Evolutionary conservation across 2,797 vertebrate genomes (phyloP).

Genomic region (Nyctibius grandis): DNA sequence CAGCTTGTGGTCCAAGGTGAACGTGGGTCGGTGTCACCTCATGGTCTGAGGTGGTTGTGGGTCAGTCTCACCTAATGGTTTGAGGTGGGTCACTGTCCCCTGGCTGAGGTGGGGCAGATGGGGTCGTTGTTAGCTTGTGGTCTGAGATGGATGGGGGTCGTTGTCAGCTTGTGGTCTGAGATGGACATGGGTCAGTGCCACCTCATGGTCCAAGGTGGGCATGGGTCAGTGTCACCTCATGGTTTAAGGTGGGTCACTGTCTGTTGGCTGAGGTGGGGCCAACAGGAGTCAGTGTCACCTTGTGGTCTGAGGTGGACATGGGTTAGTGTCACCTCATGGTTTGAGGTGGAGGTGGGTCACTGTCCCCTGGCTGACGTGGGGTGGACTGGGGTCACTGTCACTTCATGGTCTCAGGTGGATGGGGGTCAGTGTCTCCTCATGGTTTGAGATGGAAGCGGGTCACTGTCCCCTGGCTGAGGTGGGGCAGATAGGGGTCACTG

Average conservation of each 20-base stretch:
- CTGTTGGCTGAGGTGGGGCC: background rate
- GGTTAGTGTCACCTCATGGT: background rate
- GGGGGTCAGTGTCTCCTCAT: background rate
- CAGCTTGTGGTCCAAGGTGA: background rate
- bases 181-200: too few relatives aligned
- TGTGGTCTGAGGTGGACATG: background rate
- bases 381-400: background rate
- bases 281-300: background rate
- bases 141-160: background rate
- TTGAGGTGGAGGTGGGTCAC: background rate
- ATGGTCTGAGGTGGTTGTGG: background rate
- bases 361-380: background rate
- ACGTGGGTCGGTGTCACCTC: background rate
- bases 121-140: accelerated
- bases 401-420: background rate
- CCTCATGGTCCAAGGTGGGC: background rate
- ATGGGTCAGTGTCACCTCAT: background rate
- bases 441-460: background rate
- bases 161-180: background rate
- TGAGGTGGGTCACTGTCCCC: background rate
- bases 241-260: background rate
- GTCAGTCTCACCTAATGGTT: background rate
- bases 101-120: background rate
- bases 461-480: background rate
- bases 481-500: background rate